Conservation (phyloP, 1,140 invertebrate species). For the Drosophila pectinifera region DNA sequence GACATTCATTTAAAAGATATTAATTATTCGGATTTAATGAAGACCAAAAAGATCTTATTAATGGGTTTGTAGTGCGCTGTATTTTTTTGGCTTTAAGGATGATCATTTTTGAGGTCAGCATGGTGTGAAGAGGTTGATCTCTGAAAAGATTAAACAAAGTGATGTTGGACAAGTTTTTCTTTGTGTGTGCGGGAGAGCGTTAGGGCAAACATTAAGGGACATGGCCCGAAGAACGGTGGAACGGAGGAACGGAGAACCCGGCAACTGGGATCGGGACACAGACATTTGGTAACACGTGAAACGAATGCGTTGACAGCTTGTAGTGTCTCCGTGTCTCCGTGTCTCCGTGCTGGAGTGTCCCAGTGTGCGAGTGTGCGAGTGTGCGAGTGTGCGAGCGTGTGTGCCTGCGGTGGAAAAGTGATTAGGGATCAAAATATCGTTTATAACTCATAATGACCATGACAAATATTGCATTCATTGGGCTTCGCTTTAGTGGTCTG, state of each 20-base stretch:
- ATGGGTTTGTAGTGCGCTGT: no score
- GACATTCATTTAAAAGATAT: no score
- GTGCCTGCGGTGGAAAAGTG: conserved; percentile 55
- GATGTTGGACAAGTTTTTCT: not conserved
- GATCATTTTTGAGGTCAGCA: no score
- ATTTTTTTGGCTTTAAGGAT: no score
- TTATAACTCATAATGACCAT: conserved; percentile 83
- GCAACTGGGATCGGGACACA: conserved; percentile 30
- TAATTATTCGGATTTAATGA: no score
- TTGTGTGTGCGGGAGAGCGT: not conserved
- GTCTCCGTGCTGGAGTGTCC: conserved; percentile 24
- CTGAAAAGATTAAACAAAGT: no score
- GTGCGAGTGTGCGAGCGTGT: conserved; percentile 10
- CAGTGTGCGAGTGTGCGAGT: conserved; percentile 2
- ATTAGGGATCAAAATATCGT: conserved; percentile 82
- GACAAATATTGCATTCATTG: conserved; percentile 74
- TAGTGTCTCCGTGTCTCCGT: conserved; percentile 55
- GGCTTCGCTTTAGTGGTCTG: conserved; percentile 4
- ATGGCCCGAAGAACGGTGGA: not conserved
- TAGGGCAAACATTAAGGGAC: conserved; percentile 12
- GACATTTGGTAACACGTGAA: conserved; percentile 79
- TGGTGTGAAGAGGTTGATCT: no score
- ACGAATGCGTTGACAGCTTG: conserved; percentile 81
- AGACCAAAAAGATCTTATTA: no score
- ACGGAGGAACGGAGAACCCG: not conserved